A percentile compares a stretch with the other conserved stretches of the same genome.
These are phyloP conservation scores for Alligator sinensis DNA, from an alignment of 2,113 vertebrate species.

Conservation along the genomic window DNA sequence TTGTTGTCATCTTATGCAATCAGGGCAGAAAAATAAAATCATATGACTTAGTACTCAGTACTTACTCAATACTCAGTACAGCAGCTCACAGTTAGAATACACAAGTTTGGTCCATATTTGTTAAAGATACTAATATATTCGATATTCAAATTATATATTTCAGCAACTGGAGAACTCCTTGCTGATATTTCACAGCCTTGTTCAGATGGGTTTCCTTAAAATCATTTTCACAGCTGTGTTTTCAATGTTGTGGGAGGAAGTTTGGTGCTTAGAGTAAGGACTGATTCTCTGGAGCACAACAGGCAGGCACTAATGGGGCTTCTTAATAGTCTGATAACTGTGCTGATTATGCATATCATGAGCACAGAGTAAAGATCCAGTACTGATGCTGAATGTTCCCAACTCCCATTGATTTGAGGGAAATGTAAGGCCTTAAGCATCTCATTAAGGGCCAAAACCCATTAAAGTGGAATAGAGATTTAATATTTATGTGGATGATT, in stretches of 20 bases:
- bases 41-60: not conserved
- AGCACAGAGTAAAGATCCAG: not conserved
- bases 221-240: not conserved
- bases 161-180: not conserved
- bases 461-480: not conserved
- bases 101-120: not conserved
- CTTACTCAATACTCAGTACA: not conserved
- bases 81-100: not conserved
- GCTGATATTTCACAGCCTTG: not conserved
- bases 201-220: not conserved
- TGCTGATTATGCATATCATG: not conserved
- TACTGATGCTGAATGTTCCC: not conserved
- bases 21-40: not conserved
- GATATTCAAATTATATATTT: not conserved
- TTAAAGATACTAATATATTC: not conserved
- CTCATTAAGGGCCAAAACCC: not conserved
- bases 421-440: not conserved
- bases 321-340: not conserved
- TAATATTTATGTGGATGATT: not conserved
- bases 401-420: slow-evolving; percentile 2
- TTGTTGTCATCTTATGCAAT: slow-evolving; percentile 8
- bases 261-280: not conserved
- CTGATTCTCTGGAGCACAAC: not conserved
- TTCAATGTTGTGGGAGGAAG: not conserved
- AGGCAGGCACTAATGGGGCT: not conserved